Conservation (phyloP, 2,888 invertebrate species). For the Punctoribates punctum region DNA sequence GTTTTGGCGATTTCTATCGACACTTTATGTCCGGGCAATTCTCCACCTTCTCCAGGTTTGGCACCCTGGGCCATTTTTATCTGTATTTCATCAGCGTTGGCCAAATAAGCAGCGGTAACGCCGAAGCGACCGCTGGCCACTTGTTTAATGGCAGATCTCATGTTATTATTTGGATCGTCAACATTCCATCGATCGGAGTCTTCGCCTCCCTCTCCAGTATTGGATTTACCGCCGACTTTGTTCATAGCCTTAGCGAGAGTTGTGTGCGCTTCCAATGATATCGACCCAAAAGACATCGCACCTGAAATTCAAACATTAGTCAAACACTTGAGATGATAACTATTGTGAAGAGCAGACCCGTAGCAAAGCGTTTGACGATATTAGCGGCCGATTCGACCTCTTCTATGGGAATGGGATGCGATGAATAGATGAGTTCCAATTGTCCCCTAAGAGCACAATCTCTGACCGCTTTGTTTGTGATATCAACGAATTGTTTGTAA, state of each 20-base stretch:
- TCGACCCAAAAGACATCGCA: constrained; percentile 90
- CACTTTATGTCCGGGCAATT: constrained; percentile 82
- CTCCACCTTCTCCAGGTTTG: constrained; percentile 98
- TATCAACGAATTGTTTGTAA: constrained; percentile 78
- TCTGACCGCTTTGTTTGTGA: constrained; percentile 75
- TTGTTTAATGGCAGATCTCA: constrained; percentile 94
- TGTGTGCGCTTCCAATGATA: constrained; percentile 91
- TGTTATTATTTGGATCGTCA: constrained; percentile 74
- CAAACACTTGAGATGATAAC: background rate
- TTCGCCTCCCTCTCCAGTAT: constrained; percentile 94
- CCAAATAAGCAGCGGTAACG: constrained; percentile 95
- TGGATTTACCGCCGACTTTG: constrained; percentile 91
- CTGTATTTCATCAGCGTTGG: constrained; percentile 96
- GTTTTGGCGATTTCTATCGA: constrained; percentile 91
- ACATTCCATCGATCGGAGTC: constrained; percentile 67
- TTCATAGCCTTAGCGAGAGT: constrained; percentile 97
- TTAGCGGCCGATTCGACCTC: constrained; percentile 91
- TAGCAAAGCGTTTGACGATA: constrained; percentile 91
- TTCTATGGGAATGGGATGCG: constrained; percentile 72
- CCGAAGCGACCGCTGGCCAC: constrained; percentile 98
- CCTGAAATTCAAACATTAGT: constrained; percentile 55
- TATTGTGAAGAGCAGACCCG: constrained; percentile 51
- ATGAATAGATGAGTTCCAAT: constrained; percentile 73
- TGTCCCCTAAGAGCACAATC: constrained; percentile 90
- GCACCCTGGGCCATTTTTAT: constrained; percentile 99